phyloP scores from a whole-genome alignment of 2,888 invertebrate genomes.

The Nephrotoma appendiculata region DNA sequence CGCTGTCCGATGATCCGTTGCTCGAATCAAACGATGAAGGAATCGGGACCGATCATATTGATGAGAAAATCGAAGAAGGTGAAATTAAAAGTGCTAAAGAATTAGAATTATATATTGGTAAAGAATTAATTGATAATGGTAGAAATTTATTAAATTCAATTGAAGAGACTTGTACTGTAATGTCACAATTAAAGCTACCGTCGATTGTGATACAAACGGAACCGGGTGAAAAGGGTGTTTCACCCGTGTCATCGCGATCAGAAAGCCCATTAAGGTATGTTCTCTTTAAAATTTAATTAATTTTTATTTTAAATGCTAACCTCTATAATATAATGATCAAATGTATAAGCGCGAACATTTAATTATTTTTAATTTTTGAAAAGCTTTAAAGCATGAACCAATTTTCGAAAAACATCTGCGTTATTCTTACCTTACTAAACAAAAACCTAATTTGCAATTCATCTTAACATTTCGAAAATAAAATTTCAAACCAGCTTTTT shows the following conservation, averaged over 20 bases:
- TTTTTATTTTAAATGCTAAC: neutral
- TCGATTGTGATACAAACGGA: conserved; percentile 44
- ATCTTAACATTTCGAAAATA: neutral
- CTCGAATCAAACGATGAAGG: conserved; percentile 64
- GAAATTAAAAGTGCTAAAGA: conserved; percentile 52
- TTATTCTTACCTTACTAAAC: neutral
- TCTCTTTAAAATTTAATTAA: neutral
- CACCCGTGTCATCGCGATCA: conserved; percentile 64
- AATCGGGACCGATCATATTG: conserved; percentile 55
- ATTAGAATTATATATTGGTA: conserved; percentile 35
- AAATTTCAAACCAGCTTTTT: neutral
- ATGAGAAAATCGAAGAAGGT: conserved; percentile 56
- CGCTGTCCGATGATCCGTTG: conserved; percentile 54
- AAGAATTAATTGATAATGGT: conserved; percentile 27
- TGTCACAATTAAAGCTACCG: conserved; percentile 41
- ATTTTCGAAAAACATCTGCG: neutral
- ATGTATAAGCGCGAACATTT: neutral
- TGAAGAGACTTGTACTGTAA: conserved; percentile 32
- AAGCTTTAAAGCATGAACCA: neutral
- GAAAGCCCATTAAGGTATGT: conserved; percentile 46
- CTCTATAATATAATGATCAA: neutral
- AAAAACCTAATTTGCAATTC: neutral
- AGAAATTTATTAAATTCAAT: conserved; percentile 39
- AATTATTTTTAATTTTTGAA: neutral
- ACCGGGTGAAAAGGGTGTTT: conserved; percentile 42